phyloP scores from a whole-genome alignment of 2,888 invertebrate genomes.

The Ommatoiulus sabulosus region DNA sequence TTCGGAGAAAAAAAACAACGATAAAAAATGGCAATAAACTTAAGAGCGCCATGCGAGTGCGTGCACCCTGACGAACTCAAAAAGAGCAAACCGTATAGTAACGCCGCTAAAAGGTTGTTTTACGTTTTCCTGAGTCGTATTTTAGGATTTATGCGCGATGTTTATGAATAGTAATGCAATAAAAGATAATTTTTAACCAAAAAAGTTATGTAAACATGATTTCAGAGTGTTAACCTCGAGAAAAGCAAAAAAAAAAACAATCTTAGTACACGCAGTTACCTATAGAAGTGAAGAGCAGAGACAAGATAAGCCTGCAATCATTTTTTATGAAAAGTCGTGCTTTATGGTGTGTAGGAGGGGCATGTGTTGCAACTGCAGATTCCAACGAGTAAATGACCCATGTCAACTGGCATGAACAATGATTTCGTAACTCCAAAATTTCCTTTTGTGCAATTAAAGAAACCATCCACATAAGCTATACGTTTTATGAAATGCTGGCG shows the following conservation, averaged over 20 bases:
- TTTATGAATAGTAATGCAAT: constrained; percentile 31
- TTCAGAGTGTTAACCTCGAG: not conserved
- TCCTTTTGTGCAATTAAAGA: not conserved
- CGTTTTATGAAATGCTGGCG: no score
- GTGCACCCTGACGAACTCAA: not conserved
- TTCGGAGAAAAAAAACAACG: not conserved
- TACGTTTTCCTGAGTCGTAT: not conserved
- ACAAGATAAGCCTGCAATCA: not conserved
- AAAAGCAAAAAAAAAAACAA: not conserved
- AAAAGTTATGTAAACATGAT: constrained; percentile 5
- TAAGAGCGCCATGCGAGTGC: no score
- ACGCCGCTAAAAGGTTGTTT: not conserved
- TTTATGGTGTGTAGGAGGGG: not conserved
- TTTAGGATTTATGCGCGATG: not conserved
- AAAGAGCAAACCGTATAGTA: not conserved
- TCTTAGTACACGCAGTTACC: not conserved
- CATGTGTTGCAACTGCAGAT: not conserved
- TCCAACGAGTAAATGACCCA: not conserved
- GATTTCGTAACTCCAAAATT: not conserved
- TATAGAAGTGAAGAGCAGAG: not conserved
- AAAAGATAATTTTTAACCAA: not conserved
- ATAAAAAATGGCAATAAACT: not conserved
- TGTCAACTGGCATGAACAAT: not conserved
- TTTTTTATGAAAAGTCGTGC: not conserved
- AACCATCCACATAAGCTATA: no score